Evolutionary conservation across 2,113 vertebrate genomes (phyloP).

Genomic region (Melospiza melodia): DNA sequence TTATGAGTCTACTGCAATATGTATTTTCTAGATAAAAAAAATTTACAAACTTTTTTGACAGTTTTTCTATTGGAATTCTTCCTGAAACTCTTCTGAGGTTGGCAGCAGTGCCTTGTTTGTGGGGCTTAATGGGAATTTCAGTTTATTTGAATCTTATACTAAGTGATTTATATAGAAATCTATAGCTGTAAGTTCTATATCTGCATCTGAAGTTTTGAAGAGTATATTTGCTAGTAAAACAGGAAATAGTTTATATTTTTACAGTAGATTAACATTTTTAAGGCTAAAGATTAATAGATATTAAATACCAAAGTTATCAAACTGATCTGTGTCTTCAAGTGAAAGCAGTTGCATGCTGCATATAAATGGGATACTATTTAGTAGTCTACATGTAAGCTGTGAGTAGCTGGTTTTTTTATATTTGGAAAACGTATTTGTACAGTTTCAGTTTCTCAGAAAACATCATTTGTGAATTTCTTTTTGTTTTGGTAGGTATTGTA

Average conservation of each 20-base stretch:
- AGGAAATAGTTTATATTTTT: not conserved
- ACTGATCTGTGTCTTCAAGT: not conserved
- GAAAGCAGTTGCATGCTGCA: not conserved
- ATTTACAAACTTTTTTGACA: not conserved
- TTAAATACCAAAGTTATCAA: not conserved
- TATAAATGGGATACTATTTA: not conserved
- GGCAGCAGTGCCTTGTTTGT: not conserved
- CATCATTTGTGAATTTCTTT: not conserved
- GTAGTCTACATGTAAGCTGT: not conserved
- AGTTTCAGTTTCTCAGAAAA: not conserved
- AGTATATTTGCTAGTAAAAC: not conserved
- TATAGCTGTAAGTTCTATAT: not conserved
- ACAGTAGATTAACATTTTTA: not conserved
- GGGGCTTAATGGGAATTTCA: not conserved
- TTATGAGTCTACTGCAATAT: not conserved
- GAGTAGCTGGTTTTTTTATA: not conserved
- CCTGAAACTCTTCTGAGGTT: not conserved
- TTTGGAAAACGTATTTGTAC: not conserved
- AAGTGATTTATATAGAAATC: not conserved
- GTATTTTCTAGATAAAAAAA: not conserved
- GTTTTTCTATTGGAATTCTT: not conserved
- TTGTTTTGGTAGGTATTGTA: not conserved
- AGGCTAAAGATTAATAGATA: not conserved
- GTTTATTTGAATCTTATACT: not conserved
- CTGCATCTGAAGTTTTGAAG: not conserved